These are phyloP conservation scores for Cheilosia urbana DNA, from an alignment of 2,888 invertebrate species.

Conservation along the genomic window DNA sequence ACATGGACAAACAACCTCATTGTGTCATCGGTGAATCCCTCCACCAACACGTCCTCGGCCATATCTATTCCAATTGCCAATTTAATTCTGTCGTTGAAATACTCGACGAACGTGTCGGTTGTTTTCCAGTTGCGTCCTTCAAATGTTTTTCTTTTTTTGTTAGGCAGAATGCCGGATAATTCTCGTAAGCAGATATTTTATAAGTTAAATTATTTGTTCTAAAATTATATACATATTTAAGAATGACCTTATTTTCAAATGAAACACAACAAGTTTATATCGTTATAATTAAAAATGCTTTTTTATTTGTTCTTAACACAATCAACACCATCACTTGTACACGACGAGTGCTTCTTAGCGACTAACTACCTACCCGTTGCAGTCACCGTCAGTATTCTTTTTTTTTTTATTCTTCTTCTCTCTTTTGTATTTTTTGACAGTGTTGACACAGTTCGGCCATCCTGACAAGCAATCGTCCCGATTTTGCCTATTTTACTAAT, in stretches of 20 bases:
- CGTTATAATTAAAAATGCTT: too few species aligned
- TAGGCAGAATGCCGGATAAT: too few species aligned
- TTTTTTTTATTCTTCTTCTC: background rate
- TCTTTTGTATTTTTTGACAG: background rate
- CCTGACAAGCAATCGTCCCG: constrained; percentile 39
- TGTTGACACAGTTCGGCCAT: constrained; percentile 32
- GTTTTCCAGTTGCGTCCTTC: constrained; percentile 24
- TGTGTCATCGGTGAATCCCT: constrained; percentile 16
- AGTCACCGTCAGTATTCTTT: background rate
- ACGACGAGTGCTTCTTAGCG: too few species aligned
- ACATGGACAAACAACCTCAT: constrained; percentile 16
- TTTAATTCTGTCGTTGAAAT: constrained; percentile 15
- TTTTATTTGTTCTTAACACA: too few species aligned
- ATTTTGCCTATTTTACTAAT: background rate
- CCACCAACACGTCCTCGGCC: constrained; percentile 28
- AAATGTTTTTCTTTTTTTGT: constrained; percentile 15
- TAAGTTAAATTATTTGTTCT: too few species aligned
- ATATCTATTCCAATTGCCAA: constrained; percentile 7
- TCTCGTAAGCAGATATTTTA: too few species aligned
- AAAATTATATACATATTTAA: too few species aligned
- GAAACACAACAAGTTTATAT: too few species aligned
- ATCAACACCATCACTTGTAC: too few species aligned
- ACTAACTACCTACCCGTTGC: too few species aligned
- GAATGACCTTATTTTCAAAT: too few species aligned
- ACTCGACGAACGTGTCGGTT: background rate